Conservation (phyloP, 2,113 vertebrate species). For the Nesogale talazaci region DNA sequence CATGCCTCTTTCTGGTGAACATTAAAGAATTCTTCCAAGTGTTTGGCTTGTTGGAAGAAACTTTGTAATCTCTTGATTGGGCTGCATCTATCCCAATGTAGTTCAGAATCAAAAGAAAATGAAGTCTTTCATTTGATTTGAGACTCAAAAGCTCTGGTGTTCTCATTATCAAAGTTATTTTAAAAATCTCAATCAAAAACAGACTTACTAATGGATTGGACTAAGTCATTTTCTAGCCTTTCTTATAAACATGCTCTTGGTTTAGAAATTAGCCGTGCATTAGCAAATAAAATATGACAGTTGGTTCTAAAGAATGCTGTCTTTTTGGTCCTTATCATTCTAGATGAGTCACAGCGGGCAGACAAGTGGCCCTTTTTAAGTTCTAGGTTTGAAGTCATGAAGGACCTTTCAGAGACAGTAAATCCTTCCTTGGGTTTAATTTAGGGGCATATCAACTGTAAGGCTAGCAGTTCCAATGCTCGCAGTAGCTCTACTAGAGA, state of each 20-base stretch:
- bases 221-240: constrained; percentile 66
- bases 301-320: constrained; percentile 68
- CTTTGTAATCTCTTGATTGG: constrained; percentile 10
- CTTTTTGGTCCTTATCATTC: constrained; percentile 78
- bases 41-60: constrained; percentile 39
- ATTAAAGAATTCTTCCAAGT: constrained; percentile 30
- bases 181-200: constrained; percentile 71
- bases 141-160: constrained; percentile 70
- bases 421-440: constrained; percentile 76
- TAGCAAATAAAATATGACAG: constrained; percentile 83
- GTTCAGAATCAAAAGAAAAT: constrained; percentile 75
- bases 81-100: constrained; percentile 51
- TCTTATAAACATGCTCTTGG: constrained; percentile 73
- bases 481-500: not conserved
- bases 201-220: constrained; percentile 66
- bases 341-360: constrained; percentile 65
- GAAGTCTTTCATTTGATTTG: constrained; percentile 78
- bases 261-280: constrained; percentile 79
- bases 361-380: constrained; percentile 78
- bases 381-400: constrained; percentile 60
- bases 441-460: constrained; percentile 43
- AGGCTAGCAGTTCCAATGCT: not conserved
- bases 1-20: not conserved
- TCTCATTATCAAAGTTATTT: constrained; percentile 70
- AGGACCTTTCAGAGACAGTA: constrained; percentile 67